A percentile compares a stretch with the other conserved stretches of the same genome.
These are phyloP conservation scores for Gallinago jamesoni DNA, from an alignment of 2,113 vertebrate species.

Conservation along the genomic window DNA sequence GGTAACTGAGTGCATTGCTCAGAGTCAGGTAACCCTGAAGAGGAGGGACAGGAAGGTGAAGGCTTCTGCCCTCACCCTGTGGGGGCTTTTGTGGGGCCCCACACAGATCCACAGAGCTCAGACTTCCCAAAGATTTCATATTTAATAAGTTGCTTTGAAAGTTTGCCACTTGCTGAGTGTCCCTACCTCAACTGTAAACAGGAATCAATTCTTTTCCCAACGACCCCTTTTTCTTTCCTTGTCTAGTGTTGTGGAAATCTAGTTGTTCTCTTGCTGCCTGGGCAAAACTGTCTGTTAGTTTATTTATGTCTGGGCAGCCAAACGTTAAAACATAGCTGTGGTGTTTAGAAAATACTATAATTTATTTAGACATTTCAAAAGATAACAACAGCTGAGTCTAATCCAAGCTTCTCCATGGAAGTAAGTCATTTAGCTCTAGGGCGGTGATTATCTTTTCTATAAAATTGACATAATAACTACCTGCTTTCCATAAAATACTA, in stretches of 20 bases:
- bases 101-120: not conserved
- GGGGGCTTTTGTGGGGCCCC: not conserved
- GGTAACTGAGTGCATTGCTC: not conserved
- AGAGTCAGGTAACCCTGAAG: not conserved
- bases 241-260: not conserved
- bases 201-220: not conserved
- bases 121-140: not conserved
- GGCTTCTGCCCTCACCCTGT: not conserved
- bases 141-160: not conserved
- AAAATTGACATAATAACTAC: not conserved
- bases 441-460: not conserved
- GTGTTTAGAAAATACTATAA: not conserved
- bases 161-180: not conserved
- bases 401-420: not conserved
- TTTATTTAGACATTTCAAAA: not conserved
- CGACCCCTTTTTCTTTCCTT: rapidly evolving
- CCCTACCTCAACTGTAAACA: not conserved
- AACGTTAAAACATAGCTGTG: not conserved
- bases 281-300: not conserved
- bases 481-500: not conserved
- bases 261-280: not conserved
- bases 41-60: not conserved
- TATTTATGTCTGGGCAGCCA: not conserved
- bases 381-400: not conserved
- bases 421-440: not conserved